phyloP scores from a whole-genome alignment of 2,888 invertebrate species.

The Diaprepes abbreviatus region DNA sequence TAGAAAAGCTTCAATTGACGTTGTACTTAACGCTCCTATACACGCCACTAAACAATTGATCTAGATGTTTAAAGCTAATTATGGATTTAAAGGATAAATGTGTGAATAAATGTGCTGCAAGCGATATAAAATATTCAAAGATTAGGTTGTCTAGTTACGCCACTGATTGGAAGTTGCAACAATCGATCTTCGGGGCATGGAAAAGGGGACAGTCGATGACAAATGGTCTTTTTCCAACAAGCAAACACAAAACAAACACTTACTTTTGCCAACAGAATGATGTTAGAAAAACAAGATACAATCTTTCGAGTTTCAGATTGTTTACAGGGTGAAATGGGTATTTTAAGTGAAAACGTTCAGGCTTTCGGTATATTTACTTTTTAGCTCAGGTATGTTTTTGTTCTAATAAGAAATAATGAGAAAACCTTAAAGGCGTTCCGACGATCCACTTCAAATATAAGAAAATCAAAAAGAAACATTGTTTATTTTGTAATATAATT shows the following conservation, averaged over 20 bases:
- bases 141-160: too few species aligned
- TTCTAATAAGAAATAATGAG: background rate
- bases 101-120: too few species aligned
- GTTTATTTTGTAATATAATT: too few species aligned
- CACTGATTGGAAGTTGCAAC: constrained; percentile 17
- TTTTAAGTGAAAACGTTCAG: constrained; percentile 7
- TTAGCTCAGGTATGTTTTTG: constrained; percentile 1
- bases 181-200: constrained; percentile 30
- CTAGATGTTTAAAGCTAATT: too few species aligned
- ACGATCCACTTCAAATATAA: too few species aligned
- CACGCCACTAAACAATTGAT: too few species aligned
- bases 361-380: background rate
- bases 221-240: constrained; percentile 29
- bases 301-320: constrained; percentile 21
- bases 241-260: constrained; percentile 39
- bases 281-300: constrained; percentile 35
- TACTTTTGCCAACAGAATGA: constrained; percentile 33
- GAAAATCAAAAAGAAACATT: too few species aligned
- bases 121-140: too few species aligned
- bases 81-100: too few species aligned
- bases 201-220: constrained; percentile 35
- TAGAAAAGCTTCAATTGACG: too few species aligned
- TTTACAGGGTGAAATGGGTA: constrained; percentile 13
- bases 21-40: too few species aligned
- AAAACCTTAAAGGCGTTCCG: background rate